Base-by-base conservation (phyloP, 2,888 invertebrate genomes). In the Brachynemurus nebulosus region DNA sequence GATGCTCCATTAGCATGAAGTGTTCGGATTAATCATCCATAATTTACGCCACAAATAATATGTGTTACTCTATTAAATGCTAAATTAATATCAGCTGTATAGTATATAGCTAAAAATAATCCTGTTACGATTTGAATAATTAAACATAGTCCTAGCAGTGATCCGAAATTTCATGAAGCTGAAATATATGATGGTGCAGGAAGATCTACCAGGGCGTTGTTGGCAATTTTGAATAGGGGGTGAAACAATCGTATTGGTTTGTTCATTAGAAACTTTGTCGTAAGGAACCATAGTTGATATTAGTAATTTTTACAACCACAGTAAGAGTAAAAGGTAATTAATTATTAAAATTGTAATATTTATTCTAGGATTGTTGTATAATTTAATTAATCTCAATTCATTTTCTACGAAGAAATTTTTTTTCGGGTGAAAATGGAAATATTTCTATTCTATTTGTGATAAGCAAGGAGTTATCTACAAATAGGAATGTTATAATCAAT, bases 1-100 rank as follows among this genome's bases (percentile, higher is more conserved):
- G 78, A 80, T 34, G 80, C 81, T 36, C 80, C 79, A 60, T 83
- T 83, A 39, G 78, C 75, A 56, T 83, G 81, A 4, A 78, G 16
- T 2, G 70, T 69, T 51, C 78, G 79, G 44, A 80, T 61, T 60
- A 80, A 52, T 72, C 79, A 81, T 0, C 79, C 80, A 59, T 72
- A 71, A 57, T 78, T 79, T 50, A 80, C 74, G 66, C 82, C 74
- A 57, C 78, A 78, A 21, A 73, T 74, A 65, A 82, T 81, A 60
- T 80, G 78, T 51, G 72, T 68, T 25, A 81, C 67, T 55, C 76
- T 78, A 56, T 70, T 65, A 67, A 81, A 81, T 1, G 80, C 78
- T 63, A 72, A 48, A 53, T 70, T 67, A 57, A 75, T 68, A 64
- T 78, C 70, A 9, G 77, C 69, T 14, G 71, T 70, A 56, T 80